phyloP scores from a whole-genome alignment of 2,888 invertebrate species.

The Mechanitis messenoides region DNA sequence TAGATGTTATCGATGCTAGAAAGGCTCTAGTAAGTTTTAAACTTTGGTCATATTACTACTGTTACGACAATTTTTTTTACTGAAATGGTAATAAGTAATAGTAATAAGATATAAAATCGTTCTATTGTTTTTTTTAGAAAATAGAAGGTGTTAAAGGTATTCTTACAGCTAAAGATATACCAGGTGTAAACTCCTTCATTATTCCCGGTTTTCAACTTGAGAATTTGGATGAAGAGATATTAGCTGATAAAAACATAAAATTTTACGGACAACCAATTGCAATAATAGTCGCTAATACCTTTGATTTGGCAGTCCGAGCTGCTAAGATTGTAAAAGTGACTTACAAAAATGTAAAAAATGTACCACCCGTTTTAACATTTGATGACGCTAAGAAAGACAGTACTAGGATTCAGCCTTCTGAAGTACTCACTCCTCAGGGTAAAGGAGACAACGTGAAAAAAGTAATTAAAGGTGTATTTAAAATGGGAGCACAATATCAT shows the following conservation, averaged over 20 bases:
- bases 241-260: conserved; percentile 72
- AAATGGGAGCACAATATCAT: conserved; percentile 82
- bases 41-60: too few relatives aligned
- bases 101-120: neutral
- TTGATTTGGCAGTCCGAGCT: conserved; percentile 72
- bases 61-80: too few relatives aligned
- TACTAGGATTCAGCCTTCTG: conserved; percentile 40
- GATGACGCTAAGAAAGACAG: conserved; percentile 41
- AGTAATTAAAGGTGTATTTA: conserved; percentile 74
- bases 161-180: conserved; percentile 80
- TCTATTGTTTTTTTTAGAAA: conserved; percentile 52
- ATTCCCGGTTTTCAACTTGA: conserved; percentile 49
- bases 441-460: conserved; percentile 53
- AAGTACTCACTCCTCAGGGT: conserved; percentile 44
- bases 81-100: too few relatives aligned
- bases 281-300: conserved; percentile 79
- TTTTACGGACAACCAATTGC: conserved; percentile 84
- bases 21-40: conserved; percentile 75
- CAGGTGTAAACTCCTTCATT: conserved; percentile 78
- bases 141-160: conserved; percentile 80
- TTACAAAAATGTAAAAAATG: conserved; percentile 60
- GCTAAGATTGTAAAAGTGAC: conserved; percentile 77
- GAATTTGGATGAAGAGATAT: conserved; percentile 67
- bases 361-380: conserved; percentile 55
- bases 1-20: conserved; percentile 76